These are phyloP conservation scores for Xenopus laevis DNA, from an alignment of 2,113 vertebrate genomes.

Conservation along the genomic window DNA sequence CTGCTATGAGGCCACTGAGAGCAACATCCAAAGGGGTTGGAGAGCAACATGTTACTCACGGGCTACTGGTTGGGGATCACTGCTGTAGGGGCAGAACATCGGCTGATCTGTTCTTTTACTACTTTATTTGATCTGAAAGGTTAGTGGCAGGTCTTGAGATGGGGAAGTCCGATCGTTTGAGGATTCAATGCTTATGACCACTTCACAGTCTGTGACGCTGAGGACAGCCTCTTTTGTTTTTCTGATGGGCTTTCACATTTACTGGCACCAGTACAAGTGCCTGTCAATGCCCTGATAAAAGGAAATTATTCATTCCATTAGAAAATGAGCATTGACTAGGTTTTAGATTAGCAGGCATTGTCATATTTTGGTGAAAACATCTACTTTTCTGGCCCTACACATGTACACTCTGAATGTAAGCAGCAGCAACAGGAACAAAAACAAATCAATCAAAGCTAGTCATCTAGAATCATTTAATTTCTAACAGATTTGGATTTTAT, in stretches of 20 bases:
- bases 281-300: slow-evolving; percentile 21
- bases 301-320: slow-evolving; percentile 24
- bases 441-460: not conserved
- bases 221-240: slow-evolving; percentile 22
- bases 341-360: slow-evolving; percentile 13
- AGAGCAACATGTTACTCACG: no score
- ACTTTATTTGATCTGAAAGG: no score
- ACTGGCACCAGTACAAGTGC: slow-evolving; percentile 18
- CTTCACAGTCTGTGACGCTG: slow-evolving; percentile 2
- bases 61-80: no score
- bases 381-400: slow-evolving; percentile 6
- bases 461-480: slow-evolving; percentile 42
- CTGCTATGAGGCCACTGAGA: no score
- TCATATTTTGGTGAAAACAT: slow-evolving; percentile 10
- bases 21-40: no score
- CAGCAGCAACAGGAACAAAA: not conserved
- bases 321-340: slow-evolving; percentile 4
- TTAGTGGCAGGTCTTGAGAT: no score
- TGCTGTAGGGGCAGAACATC: no score
- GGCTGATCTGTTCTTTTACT: no score
- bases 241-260: slow-evolving; percentile 21
- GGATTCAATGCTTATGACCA: slow-evolving; percentile 5
- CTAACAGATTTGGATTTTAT: slow-evolving; percentile 59
- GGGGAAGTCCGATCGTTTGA: no score
- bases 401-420: not conserved